Evolutionary conservation across 2,888 invertebrate species (phyloP).

Genomic region (Cantharis lateralis): DNA sequence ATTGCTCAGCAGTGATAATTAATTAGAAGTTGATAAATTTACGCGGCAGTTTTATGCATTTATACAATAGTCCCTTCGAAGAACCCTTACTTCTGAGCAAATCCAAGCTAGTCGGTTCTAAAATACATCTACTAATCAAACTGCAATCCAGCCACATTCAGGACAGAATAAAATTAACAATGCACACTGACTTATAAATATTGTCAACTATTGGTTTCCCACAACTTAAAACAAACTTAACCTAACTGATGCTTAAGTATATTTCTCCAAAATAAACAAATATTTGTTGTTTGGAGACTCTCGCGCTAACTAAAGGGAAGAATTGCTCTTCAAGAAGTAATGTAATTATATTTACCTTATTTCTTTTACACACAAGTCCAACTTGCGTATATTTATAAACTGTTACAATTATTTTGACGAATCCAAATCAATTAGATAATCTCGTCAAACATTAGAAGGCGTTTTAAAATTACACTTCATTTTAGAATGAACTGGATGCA

Average conservation of each 20-base stretch:
- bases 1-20: not conserved
- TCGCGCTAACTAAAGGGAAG: not conserved
- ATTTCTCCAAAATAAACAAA: not conserved
- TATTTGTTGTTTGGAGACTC: not conserved
- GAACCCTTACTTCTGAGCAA: not conserved
- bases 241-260: not conserved
- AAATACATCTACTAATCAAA: not conserved
- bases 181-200: not conserved
- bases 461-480: not conserved
- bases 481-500: not conserved
- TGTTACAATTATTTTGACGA: conserved; percentile 1
- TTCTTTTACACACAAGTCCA: not conserved
- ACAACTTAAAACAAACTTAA: conserved; percentile 1
- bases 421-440: not conserved
- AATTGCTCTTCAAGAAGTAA: not conserved
- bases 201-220: not conserved
- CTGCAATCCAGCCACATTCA: not conserved
- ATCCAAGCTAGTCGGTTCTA: not conserved
- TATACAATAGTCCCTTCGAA: not conserved
- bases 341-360: not conserved
- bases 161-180: not conserved
- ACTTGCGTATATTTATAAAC: not conserved
- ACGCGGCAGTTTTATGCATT: not conserved
- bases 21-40: not conserved
- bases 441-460: not conserved